Evolutionary conservation across 2,888 invertebrate genomes (phyloP), one percentile per base, ranked within the genome.

Genomic region (Drosophila austrosaltans): DNA sequence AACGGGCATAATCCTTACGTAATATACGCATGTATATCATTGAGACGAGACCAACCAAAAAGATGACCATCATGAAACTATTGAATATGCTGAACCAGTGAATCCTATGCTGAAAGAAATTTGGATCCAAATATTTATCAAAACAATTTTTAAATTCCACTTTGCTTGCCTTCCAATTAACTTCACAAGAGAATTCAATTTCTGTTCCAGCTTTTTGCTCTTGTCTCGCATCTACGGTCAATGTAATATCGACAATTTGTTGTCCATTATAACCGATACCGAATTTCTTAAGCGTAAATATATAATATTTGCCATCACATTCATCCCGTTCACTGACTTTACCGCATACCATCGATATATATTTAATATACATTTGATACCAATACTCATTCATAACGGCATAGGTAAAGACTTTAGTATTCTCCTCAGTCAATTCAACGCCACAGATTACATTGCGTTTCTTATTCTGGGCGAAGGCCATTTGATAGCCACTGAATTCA

Each of bases 41-140:
- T 40, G 98, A 98, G 5, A 99, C 99, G 67, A 99, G 94, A 8
- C 99, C 99, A 63, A 99, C 99, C 79, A 99, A 94, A 92, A 99
- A 99, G 84, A 99, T 99, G 0, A 99, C 99, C 99, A 99, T 99
- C 99, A 99, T 99, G 91, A 99, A 99, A 90, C 98, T 99, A 92
- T 99, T 99, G 93, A 99, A 99, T 83, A 99, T 99, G 91, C 99
- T 99, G 92, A 99, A 99, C 99, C 99, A 99, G 92, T 99, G 99
- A 87, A 99, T 99, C 92, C 98, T 94, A 91, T 99, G 99, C 91
- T 99, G 99, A 93, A 99, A 99, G 93, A 99, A 99, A 91, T 97
- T 98, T 1, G 99, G 99, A 93, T 99, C 99, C 88, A 99, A 94
- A 93, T 99, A 99, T 93, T 99, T 99, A 92, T 99, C 99, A 93